phyloP scores from a whole-genome alignment of 37 sponge, comb jelly and placozoan species.

The Axinella damicornis region DNA sequence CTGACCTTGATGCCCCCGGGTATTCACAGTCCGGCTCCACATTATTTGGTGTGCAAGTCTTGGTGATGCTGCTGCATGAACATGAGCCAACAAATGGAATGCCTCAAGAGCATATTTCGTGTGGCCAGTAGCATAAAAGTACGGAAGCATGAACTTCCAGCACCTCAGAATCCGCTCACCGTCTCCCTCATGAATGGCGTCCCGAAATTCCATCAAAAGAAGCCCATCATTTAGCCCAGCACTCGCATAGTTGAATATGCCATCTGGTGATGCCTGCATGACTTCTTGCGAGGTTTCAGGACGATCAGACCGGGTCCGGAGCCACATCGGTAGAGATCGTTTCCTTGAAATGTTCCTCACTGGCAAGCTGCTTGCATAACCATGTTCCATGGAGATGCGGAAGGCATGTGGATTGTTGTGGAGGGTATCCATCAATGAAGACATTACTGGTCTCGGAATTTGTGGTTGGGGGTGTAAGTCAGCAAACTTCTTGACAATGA shows the following conservation, averaged over 20 bases:
- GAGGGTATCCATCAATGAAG: too few species aligned
- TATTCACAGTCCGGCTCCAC: slow-evolving; percentile 40
- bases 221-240: slow-evolving; percentile 30
- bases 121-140: slow-evolving; percentile 13
- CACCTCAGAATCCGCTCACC: slow-evolving; percentile 36
- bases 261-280: slow-evolving; percentile 16
- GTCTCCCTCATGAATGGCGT: slow-evolving; percentile 48
- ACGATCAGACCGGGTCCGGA: neutral
- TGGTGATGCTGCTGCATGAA: slow-evolving; percentile 25
- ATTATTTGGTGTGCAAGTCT: slow-evolving; percentile 1
- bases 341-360: neutral
- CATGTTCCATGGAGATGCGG: slow-evolving; percentile 18
- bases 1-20: neutral
- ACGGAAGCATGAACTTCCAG: slow-evolving; percentile 45
- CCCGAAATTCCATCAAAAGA: slow-evolving; percentile 11
- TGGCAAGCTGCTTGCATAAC: neutral
- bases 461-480: too few species aligned
- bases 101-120: slow-evolving; percentile 36
- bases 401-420: too few species aligned
- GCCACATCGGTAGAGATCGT: slow-evolving; percentile 8
- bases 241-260: slow-evolving; percentile 20
- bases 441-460: too few species aligned
- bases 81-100: neutral
- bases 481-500: slow-evolving; percentile 16
- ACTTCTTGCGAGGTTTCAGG: neutral